phyloP scores from a whole-genome alignment of 2,113 vertebrate species.

The Girardinichthys multiradiatus region DNA sequence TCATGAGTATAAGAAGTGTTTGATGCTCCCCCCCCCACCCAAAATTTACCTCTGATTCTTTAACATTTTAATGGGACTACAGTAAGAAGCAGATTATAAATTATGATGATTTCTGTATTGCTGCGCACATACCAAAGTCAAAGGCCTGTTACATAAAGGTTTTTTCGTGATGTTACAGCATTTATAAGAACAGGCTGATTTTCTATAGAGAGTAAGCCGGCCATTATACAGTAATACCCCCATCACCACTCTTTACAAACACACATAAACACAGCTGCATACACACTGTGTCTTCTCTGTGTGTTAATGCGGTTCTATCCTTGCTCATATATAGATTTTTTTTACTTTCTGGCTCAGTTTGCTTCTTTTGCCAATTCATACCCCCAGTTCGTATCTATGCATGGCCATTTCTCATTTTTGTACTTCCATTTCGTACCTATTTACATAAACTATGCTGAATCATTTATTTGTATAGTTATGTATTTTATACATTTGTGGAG shows the following conservation, averaged over 20 bases:
- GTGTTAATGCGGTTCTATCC: constrained; percentile 61
- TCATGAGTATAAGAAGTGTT: not conserved
- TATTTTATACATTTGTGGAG: not conserved
- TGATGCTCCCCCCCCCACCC: not conserved
- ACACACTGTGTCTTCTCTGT: constrained; percentile 40
- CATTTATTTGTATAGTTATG: not conserved
- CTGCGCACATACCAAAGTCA: not conserved
- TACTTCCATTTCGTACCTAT: not conserved
- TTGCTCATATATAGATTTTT: constrained; percentile 17
- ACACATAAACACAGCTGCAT: not conserved
- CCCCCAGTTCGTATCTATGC: not conserved
- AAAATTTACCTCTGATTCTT: not conserved
- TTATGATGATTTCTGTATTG: not conserved
- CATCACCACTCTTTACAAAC: not conserved
- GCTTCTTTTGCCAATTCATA: not conserved
- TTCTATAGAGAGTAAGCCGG: constrained; percentile 36
- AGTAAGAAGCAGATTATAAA: not conserved
- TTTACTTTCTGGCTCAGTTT: not conserved
- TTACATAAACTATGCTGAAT: not conserved
- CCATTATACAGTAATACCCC: constrained; percentile 47
- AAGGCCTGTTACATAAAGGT: constrained; percentile 55
- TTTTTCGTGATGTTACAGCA: not conserved
- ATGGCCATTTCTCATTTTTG: not conserved
- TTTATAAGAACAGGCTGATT: constrained; percentile 27
- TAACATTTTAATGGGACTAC: not conserved